A percentile compares a stretch with the other conserved stretches of the same genome.
phyloP scores from a whole-genome alignment of 1,140 invertebrate genomes.

The Rhizoglyphus robini region DNA sequence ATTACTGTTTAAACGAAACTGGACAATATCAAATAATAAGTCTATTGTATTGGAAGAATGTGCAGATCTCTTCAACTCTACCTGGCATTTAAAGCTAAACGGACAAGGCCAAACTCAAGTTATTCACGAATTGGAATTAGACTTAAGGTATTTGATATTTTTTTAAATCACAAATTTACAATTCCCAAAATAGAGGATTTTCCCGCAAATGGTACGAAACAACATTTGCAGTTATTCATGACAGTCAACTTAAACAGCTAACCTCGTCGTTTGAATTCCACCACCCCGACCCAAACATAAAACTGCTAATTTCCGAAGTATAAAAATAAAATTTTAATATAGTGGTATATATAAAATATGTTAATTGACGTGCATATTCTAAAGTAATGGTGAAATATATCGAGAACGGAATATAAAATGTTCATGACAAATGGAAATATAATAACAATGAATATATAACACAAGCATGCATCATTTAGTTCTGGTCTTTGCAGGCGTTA shows the following conservation, averaged over 20 bases:
- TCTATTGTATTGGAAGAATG: constrained; percentile 14
- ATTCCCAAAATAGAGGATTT: constrained; percentile 16
- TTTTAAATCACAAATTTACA: background rate
- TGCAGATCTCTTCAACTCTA: constrained; percentile 6
- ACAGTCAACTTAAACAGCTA: constrained; percentile 16
- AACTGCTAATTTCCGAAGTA: background rate
- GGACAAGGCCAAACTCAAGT: constrained; percentile 18
- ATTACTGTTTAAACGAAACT: constrained; percentile 14
- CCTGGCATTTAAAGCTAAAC: constrained; percentile 3
- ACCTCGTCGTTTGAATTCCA: constrained; percentile 13
- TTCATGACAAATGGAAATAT: too few species aligned
- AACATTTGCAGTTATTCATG: constrained; percentile 17
- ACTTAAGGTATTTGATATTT: constrained; percentile 14
- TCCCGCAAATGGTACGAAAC: constrained; percentile 19
- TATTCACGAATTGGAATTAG: constrained; percentile 4
- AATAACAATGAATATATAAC: too few species aligned
- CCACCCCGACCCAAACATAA: background rate
- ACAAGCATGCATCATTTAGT: too few species aligned
- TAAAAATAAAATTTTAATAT: too few species aligned
- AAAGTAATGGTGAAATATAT: too few species aligned
- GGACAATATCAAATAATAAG: constrained; percentile 10
- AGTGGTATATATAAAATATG: too few species aligned
- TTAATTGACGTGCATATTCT: too few species aligned
- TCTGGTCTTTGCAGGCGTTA: too few species aligned
- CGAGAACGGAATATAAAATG: too few species aligned